Base-by-base conservation (phyloP, 2,797 vertebrate species). In the Rhabdophis nuchalis region DNA sequence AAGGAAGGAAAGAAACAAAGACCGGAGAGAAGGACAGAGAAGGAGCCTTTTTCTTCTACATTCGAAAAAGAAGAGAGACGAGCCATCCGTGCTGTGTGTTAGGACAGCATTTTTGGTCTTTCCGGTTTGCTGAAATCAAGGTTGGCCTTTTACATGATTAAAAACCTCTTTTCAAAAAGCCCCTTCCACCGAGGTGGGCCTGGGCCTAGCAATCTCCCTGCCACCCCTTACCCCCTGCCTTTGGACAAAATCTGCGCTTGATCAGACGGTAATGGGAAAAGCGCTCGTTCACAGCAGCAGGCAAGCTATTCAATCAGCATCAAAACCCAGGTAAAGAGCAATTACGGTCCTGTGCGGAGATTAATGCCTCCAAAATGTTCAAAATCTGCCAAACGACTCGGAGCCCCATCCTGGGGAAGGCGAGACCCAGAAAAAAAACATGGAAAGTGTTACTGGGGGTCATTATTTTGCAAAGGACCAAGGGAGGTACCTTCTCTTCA, bases 281-380 rank as follows among this genome's bases (percentile, higher is more conserved):
- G 18, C 92, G 52, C 92, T 96, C 92, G 64, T 93, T 96, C 96
- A 90, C 94, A 95, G 94, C 93, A 36, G 88, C 93, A 95, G 94
- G 94, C 96, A 54, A 86, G 91, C 89, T 89, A 94, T 95, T 96
- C 92, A 92, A 54, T 89, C 93, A 90, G 94, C 72, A 57, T 93
- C 92, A 90, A 95, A 68, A 94, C 93, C 93, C 93, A 97, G 92
- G 90, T 96, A 88, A 94, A 86, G 90, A 95, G 91, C 93, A 95
- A 96, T 96, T 97, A 95, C 93, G 93, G 95, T 94, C 96, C 92
- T 95, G 90, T 92, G 93, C 96, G 68, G 95, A 94, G 92, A 96
- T 94, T 95, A 94, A 95, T 95, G 95, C 90, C 95, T 53, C 93
- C 94, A 95, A 95, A 93, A 92, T 32, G 95, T 95, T 95, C 32